Evolutionary conservation across 2,888 invertebrate genomes (phyloP).

Genomic region (Brachynemurus nebulosus): DNA sequence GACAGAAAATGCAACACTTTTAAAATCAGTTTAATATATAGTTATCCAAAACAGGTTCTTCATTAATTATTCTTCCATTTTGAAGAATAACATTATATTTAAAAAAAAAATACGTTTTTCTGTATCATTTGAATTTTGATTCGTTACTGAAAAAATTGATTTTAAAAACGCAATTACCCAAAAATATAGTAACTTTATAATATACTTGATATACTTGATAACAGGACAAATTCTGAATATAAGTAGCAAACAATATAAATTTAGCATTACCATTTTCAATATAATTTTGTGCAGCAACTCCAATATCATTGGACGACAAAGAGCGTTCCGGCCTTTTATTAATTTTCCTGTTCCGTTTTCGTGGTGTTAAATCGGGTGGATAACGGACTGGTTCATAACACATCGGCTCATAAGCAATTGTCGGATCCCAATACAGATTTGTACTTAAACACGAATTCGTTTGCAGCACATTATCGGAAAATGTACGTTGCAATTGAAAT

Average conservation of each 20-base stretch:
- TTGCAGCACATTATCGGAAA: slow-evolving; percentile 1
- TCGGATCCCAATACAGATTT: background rate
- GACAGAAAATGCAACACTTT: too few species aligned
- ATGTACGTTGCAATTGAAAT: slow-evolving; percentile 6
- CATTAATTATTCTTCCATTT: too few species aligned
- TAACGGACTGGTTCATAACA: slow-evolving; percentile 1
- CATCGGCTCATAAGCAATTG: background rate
- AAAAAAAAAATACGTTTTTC: too few species aligned
- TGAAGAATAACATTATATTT: too few species aligned
- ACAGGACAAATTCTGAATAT: background rate
- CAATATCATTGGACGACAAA: background rate
- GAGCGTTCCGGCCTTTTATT: background rate
- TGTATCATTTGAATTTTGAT: too few species aligned
- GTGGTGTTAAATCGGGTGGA: background rate
- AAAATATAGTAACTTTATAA: too few species aligned
- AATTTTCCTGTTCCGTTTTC: background rate
- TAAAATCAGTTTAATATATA: too few species aligned
- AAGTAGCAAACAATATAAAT: background rate
- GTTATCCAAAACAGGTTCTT: too few species aligned
- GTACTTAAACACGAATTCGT: slow-evolving; percentile 4
- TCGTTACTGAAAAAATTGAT: too few species aligned
- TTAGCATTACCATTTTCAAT: slow-evolving; percentile 7
- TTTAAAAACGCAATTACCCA: too few species aligned
- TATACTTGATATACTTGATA: too few species aligned
- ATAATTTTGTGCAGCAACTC: slow-evolving; percentile 1